Conservation (phyloP, 2,888 invertebrate genomes). For the Willowsia nigromaculata region DNA sequence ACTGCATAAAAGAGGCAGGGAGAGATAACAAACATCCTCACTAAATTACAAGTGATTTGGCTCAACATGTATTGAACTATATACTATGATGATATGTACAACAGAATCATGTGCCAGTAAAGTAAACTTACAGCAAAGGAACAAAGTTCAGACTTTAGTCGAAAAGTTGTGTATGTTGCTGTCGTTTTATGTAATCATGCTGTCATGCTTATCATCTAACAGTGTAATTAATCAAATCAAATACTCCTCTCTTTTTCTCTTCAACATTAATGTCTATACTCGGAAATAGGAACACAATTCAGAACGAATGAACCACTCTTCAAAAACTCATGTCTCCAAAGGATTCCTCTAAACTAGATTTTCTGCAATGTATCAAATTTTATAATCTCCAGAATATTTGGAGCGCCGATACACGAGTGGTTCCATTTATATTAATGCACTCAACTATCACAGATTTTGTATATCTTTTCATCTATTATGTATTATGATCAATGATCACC, state of each 20-base stretch:
- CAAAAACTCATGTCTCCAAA: neutral
- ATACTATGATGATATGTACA: neutral
- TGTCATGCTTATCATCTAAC: conserved; percentile 2
- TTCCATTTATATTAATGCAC: neutral
- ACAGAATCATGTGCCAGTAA: neutral
- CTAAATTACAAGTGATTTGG: too few relatives aligned
- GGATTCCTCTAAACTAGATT: neutral
- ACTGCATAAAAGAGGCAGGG: neutral
- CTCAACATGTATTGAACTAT: neutral
- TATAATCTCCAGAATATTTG: too few relatives aligned
- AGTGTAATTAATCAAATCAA: conserved; percentile 7
- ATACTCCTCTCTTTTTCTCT: neutral
- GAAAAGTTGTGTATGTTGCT: neutral
- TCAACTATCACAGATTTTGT: too few relatives aligned
- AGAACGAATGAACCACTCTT: neutral
- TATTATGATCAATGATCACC: too few relatives aligned
- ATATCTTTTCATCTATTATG: neutral
- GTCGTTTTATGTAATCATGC: neutral
- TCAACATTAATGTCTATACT: neutral
- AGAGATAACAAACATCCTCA: neutral
- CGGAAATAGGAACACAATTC: neutral
- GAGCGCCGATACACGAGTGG: too few relatives aligned
- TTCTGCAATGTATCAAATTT: neutral
- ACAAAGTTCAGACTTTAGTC: neutral
- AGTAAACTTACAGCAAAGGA: neutral